A percentile compares a stretch with the other conserved stretches of the same genome.
Conservation (phyloP, 1,140 invertebrate genomes). For the Drosophila novamexicana region DNA sequence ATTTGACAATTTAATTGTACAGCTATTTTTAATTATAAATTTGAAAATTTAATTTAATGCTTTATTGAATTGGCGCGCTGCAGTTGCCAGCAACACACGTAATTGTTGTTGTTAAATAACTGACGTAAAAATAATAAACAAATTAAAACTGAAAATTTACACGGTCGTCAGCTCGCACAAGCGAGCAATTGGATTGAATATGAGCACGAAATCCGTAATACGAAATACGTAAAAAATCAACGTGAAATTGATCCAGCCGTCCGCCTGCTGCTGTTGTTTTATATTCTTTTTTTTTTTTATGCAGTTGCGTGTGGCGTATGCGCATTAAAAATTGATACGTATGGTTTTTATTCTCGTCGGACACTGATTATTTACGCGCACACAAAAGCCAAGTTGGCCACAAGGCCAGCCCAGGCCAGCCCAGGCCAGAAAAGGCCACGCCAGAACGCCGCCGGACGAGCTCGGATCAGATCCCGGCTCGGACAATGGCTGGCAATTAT, state of each 20-base stretch:
- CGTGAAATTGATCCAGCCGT: constrained; percentile 28
- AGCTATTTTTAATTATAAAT: constrained; percentile 38
- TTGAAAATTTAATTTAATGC: constrained; percentile 65
- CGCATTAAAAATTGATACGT: constrained; percentile 65
- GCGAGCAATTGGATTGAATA: constrained; percentile 59
- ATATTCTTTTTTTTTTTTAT: not conserved
- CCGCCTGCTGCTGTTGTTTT: not conserved
- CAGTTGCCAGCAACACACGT: too few relatives aligned
- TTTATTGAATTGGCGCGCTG: constrained; percentile 23
- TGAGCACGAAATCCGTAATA: constrained; percentile 16
- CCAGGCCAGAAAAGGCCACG: too few relatives aligned
- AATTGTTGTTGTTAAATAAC: constrained; percentile 52
- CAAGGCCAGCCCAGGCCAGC: constrained; percentile 13
- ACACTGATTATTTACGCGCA: constrained; percentile 26
- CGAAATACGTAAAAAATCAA: constrained; percentile 55
- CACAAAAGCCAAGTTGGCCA: constrained; percentile 13
- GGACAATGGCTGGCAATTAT: constrained; percentile 38
- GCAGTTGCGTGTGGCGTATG: constrained; percentile 34
- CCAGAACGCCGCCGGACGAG: too few relatives aligned
- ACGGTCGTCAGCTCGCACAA: not conserved
- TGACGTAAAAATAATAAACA: constrained; percentile 60
- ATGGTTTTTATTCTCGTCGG: constrained; percentile 37
- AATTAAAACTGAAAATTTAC: constrained; percentile 61
- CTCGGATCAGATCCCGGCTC: not conserved
- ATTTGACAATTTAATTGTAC: constrained; percentile 33